Percentiles rank a stretch among this genome's conserved stretches.
Evolutionary conservation across 2,888 invertebrate genomes (phyloP).

Genomic region (Mythimna vitellina): DNA sequence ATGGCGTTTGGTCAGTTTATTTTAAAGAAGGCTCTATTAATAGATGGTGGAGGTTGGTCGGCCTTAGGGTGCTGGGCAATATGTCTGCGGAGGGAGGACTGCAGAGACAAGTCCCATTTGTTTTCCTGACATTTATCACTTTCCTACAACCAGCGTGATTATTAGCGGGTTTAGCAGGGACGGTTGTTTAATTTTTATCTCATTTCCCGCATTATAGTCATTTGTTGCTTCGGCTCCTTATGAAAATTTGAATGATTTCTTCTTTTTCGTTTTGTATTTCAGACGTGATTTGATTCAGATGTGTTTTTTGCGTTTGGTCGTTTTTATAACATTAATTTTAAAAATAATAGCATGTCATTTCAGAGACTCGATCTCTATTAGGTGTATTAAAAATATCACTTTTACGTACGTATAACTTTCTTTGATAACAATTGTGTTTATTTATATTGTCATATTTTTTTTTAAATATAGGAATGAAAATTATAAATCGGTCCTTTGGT

Average conservation of each 20-base stretch:
- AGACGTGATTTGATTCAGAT: neutral
- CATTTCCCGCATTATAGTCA: constrained; percentile 15
- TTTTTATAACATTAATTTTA: neutral
- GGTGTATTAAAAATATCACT: neutral
- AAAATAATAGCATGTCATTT: neutral
- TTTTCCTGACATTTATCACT: constrained; percentile 58
- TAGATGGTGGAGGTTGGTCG: constrained; percentile 32
- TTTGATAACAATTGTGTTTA: neutral
- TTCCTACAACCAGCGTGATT: constrained; percentile 39
- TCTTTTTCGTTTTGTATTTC: neutral
- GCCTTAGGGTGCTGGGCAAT: constrained; percentile 11
- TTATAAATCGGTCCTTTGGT: constrained; percentile 17
- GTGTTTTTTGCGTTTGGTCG: neutral
- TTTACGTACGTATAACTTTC: constrained; percentile 1
- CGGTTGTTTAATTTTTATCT: constrained; percentile 18
- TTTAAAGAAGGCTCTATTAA: constrained; percentile 46
- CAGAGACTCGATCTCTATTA: neutral
- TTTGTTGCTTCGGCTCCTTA: neutral
- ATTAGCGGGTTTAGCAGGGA: constrained; percentile 36
- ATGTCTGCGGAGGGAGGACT: constrained; percentile 37
- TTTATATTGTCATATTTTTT: neutral
- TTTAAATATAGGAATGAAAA: neutral
- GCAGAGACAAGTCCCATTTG: constrained; percentile 42
- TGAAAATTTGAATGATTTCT: neutral
- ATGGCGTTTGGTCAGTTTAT: constrained; percentile 44